Base-by-base conservation (phyloP, 2,888 invertebrate genomes). In the Sarcophaga carnaria region DNA sequence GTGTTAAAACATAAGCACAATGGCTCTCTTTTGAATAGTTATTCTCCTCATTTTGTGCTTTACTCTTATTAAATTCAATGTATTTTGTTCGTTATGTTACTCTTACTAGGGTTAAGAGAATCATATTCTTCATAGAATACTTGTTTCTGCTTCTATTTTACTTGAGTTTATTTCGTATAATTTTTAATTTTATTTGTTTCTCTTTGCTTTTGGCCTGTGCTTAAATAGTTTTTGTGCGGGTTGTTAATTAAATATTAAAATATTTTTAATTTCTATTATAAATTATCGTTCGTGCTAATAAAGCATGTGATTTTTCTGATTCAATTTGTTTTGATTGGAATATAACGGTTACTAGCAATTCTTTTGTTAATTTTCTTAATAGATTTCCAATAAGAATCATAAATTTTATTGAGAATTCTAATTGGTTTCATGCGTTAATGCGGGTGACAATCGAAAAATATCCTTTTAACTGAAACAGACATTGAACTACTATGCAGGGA, bases 211-310 rank as follows among this genome's bases (percentile, higher is more conserved):
- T 60, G 22, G 20, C 45, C 22, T 75, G 17, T 70, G 69, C 37
- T 71, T 71, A 59, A 72, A 72, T 47, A 47, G 17, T 75, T 59
- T 77, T 63, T 77, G 0, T 45, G 37, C 70, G 64, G 60, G 82
- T 45, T 59, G 60, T 20, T 78, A 67, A 77, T 77, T 77, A 83
- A 77, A 66, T 77, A 62, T 78, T 69, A 20, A 60, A 37, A 37
- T 37, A 37, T 37, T 37, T 37, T 37, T 70, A 20, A 72, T 27
- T 59, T 54, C 17, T 11, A 14, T 54, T 71, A 17, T n/a, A 71
- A 71, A 54, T 71, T n/a, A 71, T 54, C 27, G 17, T 54, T 25
- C 8, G 17, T 70, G 17, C 25, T 47, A 49, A 70, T 25, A 17
- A 17, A n/a, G 22, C 70, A 70, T 70, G 70, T 17, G 54, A 71